Conservation (phyloP, 2,113 vertebrate genomes). For the Mesembrinibis cayennensis region DNA sequence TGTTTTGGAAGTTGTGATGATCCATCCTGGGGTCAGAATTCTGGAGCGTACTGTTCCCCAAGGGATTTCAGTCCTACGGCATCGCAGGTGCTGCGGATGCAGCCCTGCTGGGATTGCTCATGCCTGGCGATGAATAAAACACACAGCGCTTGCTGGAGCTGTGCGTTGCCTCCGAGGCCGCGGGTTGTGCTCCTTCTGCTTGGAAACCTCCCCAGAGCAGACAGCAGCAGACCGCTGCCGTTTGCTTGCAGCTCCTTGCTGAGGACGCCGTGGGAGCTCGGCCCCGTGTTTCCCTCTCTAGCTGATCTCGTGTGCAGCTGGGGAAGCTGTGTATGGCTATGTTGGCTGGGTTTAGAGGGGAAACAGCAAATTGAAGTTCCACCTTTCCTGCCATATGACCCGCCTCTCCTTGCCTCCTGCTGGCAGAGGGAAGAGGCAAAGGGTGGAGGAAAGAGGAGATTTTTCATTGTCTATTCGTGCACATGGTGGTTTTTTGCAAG, state of each 20-base stretch:
- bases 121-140: not conserved
- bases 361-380: not conserved
- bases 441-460: not conserved
- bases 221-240: not conserved
- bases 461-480: not conserved
- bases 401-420: not conserved
- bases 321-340: not conserved
- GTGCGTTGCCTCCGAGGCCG: fast-evolving
- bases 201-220: not conserved
- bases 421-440: not conserved
- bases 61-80: not conserved
- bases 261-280: not conserved
- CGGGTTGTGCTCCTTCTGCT: fast-evolving
- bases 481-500: not conserved
- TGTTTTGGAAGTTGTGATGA: not conserved
- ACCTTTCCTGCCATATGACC: not conserved
- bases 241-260: too few relatives aligned
- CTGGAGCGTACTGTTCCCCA: fast-evolving
- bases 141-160: fast-evolving
- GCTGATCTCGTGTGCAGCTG: too few relatives aligned
- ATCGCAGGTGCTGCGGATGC: not conserved
- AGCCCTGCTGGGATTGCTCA: not conserved
- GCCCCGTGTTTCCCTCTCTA: not conserved
- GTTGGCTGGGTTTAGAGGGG: not conserved
- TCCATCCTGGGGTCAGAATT: not conserved